Conservation (phyloP, 2,113 vertebrate genomes). For the Argyrosomus japonicus region DNA sequence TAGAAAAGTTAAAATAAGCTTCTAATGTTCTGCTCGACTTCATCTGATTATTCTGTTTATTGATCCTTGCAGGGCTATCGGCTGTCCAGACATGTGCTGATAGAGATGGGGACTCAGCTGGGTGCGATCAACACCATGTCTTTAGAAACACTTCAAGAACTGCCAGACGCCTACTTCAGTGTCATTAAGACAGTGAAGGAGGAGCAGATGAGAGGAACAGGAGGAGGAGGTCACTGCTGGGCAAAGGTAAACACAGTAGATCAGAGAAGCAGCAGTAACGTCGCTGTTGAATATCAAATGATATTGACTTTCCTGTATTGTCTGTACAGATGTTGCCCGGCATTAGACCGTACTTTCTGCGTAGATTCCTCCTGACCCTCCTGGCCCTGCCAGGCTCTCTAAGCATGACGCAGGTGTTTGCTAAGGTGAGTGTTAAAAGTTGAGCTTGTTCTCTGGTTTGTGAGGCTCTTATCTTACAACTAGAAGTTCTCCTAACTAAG, state of each 20-base stretch:
- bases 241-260: slow-evolving; percentile 36
- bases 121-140: neutral
- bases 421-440: slow-evolving; percentile 66
- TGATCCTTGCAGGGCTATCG: neutral
- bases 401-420: slow-evolving; percentile 63
- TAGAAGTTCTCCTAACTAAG: neutral
- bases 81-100: neutral
- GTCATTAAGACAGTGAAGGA: neutral
- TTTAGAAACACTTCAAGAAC: neutral
- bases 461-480: neutral
- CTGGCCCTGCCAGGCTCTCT: slow-evolving; percentile 77
- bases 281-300: neutral
- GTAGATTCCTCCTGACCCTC: slow-evolving; percentile 69
- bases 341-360: slow-evolving; percentile 50
- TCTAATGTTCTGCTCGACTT: neutral
- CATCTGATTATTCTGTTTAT: neutral
- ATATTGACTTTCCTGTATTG: neutral
- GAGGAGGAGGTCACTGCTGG: slow-evolving; percentile 3
- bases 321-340: slow-evolving; percentile 49
- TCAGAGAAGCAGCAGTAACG: neutral
- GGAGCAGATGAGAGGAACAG: neutral
- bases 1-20: too few species aligned
- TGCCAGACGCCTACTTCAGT: neutral
- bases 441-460: too few species aligned
- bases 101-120: slow-evolving; percentile 27